Base-by-base conservation (phyloP, 2,113 vertebrate species). In the Ranitomeya imitator region DNA sequence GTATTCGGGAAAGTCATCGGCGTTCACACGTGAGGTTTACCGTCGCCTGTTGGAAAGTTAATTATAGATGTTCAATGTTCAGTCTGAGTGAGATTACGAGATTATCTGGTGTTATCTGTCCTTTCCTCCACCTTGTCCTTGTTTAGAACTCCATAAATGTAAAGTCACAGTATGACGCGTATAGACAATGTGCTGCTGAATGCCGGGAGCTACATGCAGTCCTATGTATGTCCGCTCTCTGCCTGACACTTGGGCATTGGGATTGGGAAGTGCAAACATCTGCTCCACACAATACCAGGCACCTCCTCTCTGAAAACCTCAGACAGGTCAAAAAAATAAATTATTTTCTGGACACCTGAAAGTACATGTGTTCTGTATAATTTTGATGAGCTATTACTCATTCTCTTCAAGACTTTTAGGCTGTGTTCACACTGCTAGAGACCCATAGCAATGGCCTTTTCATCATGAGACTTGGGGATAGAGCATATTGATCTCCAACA, bases 81-180 rank as follows among this genome's bases (percentile, higher is more conserved):
- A 85, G 18, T 74, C 23, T 60, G 73, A 76, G 45, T 16, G 71
- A 74, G 71, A 74, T 55, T 61, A 73, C 54, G 31, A 76, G 84
- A 59, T 71, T 55, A 84, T 67, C 55, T 55, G 16, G 4, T 61
- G 55, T 81, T 76, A 85, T 85, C 84, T 85, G 52, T 76, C 67
- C 69, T 57, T 59, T 76, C 51, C 76, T 31, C 84, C 71, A 85
- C 54, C 45, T 76, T 85, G 71, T 76, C 84, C 69, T 85, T 85
- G 55, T 76, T 71, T 76, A 11, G 2, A 59, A 60, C 16, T 74
- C 69, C 23, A 74, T 57, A 74, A 19, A 31, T 10, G 57, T 74
- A 55, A 85, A 85, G 23, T 51, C 31, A 15, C 31, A 55, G 51
- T 2, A 4, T 60, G 8, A 31, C 59, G 67, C 37, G 54, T 85